Base-by-base conservation (phyloP, 2,888 invertebrate genomes). In the Kryphioiulus occultus region DNA sequence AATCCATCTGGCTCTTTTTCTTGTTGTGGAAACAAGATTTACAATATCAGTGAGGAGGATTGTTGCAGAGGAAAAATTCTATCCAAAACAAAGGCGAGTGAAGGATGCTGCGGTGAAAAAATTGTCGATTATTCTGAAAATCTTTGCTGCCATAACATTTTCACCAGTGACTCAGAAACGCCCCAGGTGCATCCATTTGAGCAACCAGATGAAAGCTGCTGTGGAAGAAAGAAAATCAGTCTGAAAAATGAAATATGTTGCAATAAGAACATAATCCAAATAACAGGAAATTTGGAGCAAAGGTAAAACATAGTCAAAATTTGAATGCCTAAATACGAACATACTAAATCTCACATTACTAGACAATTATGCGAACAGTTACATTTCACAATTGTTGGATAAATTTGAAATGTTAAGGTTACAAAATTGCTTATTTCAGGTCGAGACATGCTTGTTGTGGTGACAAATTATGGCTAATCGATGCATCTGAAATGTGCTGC, bases 21-120 rank as follows among this genome's bases (percentile, higher is more conserved):
- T 2, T 83, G 83, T 9, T 83, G 83, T 83, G 83, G 83, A 83
- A 83, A 30, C 30, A 35, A 83, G 83, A 83, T 83, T 83, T 83
- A 83, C 83, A 83, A 83, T 26, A 17, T 83, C 22, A 83, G 32
- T 15, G 35, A 35, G 17, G 32, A 83, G 19, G 83, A 83, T 35
- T 83, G 83, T 26, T 83, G 83, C 19, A 30, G 26, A 4, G 83
- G 83, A 9, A 83, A 83, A 83, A 19, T 83, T 26, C 15, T 83
- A 4, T 19, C 83, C 30, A 83, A 30, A 83, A 17, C 17, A 17
- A 83, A 19, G 30, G 17, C 22, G 4, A 83, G 83, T 26, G 83
- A 83, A 19, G 35, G 83, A 19, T 83, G 83, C 35, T 83, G 83
- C 17, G 83, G 83, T 17, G 83, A 83, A 17, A 10, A 83, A 30